Percentiles rank a stretch among this genome's conserved stretches.
Evolutionary conservation across 2,113 vertebrate genomes (phyloP).

Genomic region (Coregonus clupeaformis): DNA sequence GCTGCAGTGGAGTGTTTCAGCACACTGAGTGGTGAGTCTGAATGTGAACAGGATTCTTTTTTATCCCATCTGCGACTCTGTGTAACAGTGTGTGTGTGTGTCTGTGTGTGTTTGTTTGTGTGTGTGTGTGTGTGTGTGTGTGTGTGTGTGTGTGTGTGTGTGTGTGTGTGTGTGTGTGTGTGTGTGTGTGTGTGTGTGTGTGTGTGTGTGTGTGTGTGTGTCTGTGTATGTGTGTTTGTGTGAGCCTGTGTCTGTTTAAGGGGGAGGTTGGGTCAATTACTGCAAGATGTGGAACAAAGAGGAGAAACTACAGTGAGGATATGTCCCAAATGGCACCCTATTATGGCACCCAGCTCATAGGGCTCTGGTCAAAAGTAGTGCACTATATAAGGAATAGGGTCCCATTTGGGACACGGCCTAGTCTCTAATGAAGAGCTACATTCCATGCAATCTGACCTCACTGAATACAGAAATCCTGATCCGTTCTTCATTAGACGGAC

Average conservation of each 20-base stretch:
- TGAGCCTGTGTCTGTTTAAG: conserved; percentile 2
- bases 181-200: conserved; percentile 38
- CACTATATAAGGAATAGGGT: too few species aligned
- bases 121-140: too few species aligned
- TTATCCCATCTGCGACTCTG: too few species aligned
- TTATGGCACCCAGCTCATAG: conserved; percentile 31
- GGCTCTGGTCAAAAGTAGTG: too few species aligned
- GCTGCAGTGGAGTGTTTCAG: conserved; percentile 51
- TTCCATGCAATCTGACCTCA: conserved; percentile 40
- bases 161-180: conserved; percentile 8
- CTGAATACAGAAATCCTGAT: conserved; percentile 32
- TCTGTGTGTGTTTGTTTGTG: too few species aligned
- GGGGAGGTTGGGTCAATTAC: conserved; percentile 50
- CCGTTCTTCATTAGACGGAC: conserved; percentile 12
- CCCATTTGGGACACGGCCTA: conserved; percentile 8
- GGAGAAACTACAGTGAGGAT: conserved; percentile 27
- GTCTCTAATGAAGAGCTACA: not conserved
- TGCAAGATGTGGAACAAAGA: conserved; percentile 67
- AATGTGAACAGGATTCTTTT: too few species aligned
- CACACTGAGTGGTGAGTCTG: conserved; percentile 10
- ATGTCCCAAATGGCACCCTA: conserved; percentile 13
- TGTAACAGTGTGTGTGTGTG: not conserved
- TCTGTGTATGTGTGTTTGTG: not conserved
- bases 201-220: not conserved
- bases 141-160: not conserved